These are phyloP conservation scores for Colletes latitarsis DNA, from an alignment of 1,140 invertebrate genomes.

Conservation along the genomic window DNA sequence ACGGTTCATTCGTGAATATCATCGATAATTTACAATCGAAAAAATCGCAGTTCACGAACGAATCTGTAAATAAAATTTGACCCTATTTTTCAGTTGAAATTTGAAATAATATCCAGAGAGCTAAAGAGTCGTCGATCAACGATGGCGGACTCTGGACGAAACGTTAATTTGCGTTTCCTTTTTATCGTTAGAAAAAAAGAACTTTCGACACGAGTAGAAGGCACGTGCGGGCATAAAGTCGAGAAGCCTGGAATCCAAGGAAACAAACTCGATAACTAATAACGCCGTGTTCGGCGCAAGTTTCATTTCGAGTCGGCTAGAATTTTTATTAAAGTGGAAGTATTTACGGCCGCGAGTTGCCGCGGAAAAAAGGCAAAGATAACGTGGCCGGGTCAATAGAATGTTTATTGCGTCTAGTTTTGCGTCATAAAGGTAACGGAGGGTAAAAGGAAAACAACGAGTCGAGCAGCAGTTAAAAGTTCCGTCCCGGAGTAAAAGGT, in stretches of 20 bases:
- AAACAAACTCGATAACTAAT: slow-evolving; percentile 36
- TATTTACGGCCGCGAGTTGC: slow-evolving; percentile 26
- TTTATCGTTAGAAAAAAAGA: no score
- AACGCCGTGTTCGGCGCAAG: slow-evolving; percentile 12
- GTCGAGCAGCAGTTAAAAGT: slow-evolving; percentile 23
- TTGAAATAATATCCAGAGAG: no score
- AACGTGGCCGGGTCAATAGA: slow-evolving; percentile 25
- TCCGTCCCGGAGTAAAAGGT: slow-evolving; percentile 15
- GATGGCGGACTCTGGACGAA: no score
- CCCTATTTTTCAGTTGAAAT: no score
- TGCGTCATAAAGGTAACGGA: slow-evolving; percentile 40
- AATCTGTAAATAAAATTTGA: no score
- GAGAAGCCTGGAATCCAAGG: neutral
- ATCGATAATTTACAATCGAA: no score
- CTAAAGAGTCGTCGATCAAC: no score
- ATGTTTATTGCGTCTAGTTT: slow-evolving; percentile 50
- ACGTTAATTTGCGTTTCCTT: no score
- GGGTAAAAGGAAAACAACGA: neutral
- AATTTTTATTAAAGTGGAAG: slow-evolving; percentile 43
- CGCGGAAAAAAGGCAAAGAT: slow-evolving; percentile 18
- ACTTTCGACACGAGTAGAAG: no score
- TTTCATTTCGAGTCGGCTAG: slow-evolving; percentile 19
- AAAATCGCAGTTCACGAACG: no score
- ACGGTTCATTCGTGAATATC: no score
- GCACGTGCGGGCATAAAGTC: neutral